Base-by-base conservation (phyloP, 2,888 invertebrate species). In the Drosophila colorata region DNA sequence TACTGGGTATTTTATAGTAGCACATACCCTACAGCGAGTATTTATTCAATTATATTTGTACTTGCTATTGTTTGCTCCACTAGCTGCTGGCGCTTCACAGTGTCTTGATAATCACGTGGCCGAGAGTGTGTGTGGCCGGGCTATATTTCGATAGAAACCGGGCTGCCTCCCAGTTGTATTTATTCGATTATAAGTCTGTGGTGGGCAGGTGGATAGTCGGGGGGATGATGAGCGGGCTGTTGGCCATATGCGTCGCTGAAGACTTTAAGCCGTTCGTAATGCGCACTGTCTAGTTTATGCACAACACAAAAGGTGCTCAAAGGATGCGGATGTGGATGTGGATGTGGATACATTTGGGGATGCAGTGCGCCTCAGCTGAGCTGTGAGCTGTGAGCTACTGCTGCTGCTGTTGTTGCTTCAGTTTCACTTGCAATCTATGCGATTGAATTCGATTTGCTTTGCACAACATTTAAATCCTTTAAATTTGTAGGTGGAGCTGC, bases 251-350 rank as follows among this genome's bases (percentile, higher is more conserved):
- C 82, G 78, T 67, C 68, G 74, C 80, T 68, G 87, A 70, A 89
- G 89, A 90, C 89, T 87, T 90, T 92, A 92, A 91, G 92, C 91
- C 88, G 90, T 89, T 90, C 90, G 85, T 90, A 91, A 91, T 91
- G 87, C 89, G 88, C 90, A 88, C 90, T 84, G 88, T 81, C 77
- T 78, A 79, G 80, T 78, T 78, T 88, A 90, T 88, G 87, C 88
- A 88, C 85, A 89, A 90, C 81, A 80, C 76, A 84, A 84, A 82
- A 81, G 87, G 76, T 87, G 79, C 68, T 75, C 79, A 81, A 78
- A 79, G 79, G 82, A 79, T 79, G 72, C 28, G 60, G 40, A 68
- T 73, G 64, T 11, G 47, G 44, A 61, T 56, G 48, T 23, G 18
- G 38, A 60, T 68, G 57, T 1, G 49, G 44, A 48, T 68, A 64